These are phyloP conservation scores for Carcharodon carcharias DNA, from an alignment of 2,797 vertebrate species.

Conservation along the genomic window DNA sequence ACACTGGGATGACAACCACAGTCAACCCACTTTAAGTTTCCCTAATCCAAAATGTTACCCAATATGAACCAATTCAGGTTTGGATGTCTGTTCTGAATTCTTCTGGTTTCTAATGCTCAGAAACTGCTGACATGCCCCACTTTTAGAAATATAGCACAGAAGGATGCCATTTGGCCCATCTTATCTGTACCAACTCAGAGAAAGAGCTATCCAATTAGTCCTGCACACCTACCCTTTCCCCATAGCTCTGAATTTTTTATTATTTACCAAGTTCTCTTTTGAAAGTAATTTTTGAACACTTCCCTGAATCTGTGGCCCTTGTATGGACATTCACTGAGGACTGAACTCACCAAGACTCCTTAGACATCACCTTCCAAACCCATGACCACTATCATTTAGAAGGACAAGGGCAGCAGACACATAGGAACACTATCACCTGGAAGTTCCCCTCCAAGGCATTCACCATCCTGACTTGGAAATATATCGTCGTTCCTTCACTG, in stretches of 20 bases:
- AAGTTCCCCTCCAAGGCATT: too few relatives aligned
- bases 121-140: background rate
- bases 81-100: background rate
- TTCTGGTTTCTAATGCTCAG: background rate
- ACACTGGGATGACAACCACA: background rate
- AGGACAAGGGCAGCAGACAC: too few relatives aligned
- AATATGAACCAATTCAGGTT: background rate
- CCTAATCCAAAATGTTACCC: background rate
- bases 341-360: too few relatives aligned
- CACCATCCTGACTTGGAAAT: too few relatives aligned
- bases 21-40: background rate
- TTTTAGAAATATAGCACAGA: background rate
- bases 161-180: background rate
- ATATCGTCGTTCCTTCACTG: too few relatives aligned
- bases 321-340: too few relatives aligned
- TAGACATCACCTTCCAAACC: too few relatives aligned
- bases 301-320: background rate
- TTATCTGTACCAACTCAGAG: background rate
- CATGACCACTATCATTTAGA: too few relatives aligned
- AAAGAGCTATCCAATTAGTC: background rate
- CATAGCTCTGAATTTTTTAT: background rate
- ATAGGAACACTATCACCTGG: too few relatives aligned
- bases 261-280: background rate
- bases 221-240: background rate
- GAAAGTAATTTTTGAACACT: background rate